Evolutionary conservation across 2,797 vertebrate genomes (phyloP).

Genomic region (Clamator glandarius): DNA sequence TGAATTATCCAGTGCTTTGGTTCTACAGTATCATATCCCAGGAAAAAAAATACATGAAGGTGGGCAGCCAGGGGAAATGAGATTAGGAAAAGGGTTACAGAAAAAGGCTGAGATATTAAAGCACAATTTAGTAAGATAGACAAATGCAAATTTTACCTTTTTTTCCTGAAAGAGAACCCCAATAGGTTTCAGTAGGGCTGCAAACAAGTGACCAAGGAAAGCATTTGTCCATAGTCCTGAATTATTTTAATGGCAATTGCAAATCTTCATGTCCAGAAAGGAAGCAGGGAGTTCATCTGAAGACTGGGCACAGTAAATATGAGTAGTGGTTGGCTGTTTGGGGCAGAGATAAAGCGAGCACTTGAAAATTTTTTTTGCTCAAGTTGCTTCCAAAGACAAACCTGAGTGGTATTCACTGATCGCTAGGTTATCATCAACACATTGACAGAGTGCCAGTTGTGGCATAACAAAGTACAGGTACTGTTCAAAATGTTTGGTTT

Average conservation of each 20-base stretch:
- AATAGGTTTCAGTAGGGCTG: not conserved
- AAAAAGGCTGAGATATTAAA: not conserved
- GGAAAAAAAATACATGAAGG: not conserved
- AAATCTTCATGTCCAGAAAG: not conserved
- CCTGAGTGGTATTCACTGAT: not conserved
- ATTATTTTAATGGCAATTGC: not conserved
- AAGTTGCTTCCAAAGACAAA: not conserved
- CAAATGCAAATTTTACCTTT: not conserved
- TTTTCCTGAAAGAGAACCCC: not conserved
- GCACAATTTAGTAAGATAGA: not conserved
- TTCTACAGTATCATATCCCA: not conserved
- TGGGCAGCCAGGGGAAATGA: not conserved
- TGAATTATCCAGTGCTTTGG: not conserved
- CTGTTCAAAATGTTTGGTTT: not conserved
- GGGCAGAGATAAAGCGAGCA: not conserved
- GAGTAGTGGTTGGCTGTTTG: not conserved
- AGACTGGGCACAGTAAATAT: not conserved
- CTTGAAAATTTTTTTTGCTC: not conserved
- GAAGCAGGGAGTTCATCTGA: not conserved
- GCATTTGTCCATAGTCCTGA: not conserved
- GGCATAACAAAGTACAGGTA: not conserved
- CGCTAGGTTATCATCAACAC: not conserved
- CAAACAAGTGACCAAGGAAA: not conserved
- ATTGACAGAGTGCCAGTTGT: not conserved
- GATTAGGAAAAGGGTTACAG: not conserved